Conservation (phyloP, 92 coral and sea anemone genomes). For the Bergia puertoricense region DNA sequence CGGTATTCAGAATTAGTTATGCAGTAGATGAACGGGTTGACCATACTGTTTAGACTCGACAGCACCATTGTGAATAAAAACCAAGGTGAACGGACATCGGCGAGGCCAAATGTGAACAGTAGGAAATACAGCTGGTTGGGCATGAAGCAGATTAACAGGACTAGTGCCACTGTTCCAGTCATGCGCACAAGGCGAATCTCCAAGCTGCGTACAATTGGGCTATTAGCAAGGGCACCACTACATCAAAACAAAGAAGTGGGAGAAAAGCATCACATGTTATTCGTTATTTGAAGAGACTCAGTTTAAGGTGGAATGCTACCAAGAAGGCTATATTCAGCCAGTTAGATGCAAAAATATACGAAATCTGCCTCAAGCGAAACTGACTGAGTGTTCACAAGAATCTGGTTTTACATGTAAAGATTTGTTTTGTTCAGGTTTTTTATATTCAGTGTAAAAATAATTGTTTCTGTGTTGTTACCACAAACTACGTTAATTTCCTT, state of each 20-base stretch:
- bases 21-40: constrained; percentile 30
- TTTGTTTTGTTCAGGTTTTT: no score
- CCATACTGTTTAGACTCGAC: neutral
- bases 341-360: no score
- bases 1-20: neutral
- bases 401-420: no score
- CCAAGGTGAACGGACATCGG: neutral
- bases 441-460: no score
- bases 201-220: neutral
- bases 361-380: no score
- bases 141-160: constrained; percentile 8
- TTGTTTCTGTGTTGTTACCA: no score
- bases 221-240: neutral
- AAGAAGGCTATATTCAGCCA: no score
- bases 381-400: no score
- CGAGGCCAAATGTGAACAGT: neutral
- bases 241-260: neutral
- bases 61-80: constrained; percentile 6
- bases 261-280: neutral
- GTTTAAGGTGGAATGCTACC: no score
- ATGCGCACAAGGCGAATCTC: constrained; percentile 15
- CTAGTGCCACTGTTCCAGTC: constrained; percentile 26
- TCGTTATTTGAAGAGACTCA: no score
- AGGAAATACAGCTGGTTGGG: constrained; percentile 36
- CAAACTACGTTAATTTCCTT: no score